Conservation (phyloP, 2,797 vertebrate genomes). For the Syngnathus acus region DNA sequence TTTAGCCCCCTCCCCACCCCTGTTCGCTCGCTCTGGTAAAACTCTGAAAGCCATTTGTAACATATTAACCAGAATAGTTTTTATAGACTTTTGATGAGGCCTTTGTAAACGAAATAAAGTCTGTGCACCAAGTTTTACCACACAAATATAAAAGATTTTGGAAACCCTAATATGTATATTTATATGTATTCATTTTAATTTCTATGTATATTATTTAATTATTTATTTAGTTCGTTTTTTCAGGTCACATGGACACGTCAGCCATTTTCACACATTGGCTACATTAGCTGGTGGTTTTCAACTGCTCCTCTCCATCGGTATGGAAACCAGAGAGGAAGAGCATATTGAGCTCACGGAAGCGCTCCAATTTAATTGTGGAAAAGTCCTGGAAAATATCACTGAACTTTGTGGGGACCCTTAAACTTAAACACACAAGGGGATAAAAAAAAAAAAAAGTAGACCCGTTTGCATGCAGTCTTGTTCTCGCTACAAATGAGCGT, state of each 20-base stretch:
- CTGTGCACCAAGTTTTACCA: no score
- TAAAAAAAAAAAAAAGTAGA: background rate
- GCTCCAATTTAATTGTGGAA: slow-evolving; percentile 27
- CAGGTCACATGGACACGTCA: slow-evolving; percentile 7
- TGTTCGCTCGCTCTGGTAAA: slow-evolving; percentile 25
- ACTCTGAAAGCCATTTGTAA: no score
- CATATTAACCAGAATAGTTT: no score
- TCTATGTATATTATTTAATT: no score
- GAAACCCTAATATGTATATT: no score
- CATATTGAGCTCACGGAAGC: slow-evolving; percentile 18
- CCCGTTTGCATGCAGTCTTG: background rate
- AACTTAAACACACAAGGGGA: background rate
- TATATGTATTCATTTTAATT: no score
- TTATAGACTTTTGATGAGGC: no score
- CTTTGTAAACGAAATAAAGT: no score
- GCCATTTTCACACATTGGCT: slow-evolving; percentile 25
- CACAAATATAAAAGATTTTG: no score
- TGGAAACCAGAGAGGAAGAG: slow-evolving; percentile 29
- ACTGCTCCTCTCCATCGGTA: slow-evolving; percentile 16
- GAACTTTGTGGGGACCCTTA: slow-evolving; percentile 22
- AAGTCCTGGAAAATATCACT: slow-evolving; percentile 29
- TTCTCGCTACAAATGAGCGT: slow-evolving; percentile 5
- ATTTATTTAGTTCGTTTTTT: no score
- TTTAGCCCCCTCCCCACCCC: background rate
- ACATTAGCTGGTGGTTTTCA: slow-evolving; percentile 29